Evolutionary conservation across 2,888 invertebrate species (phyloP), one percentile per base, ranked within the genome.

Genomic region (Drosophila ezoana): DNA sequence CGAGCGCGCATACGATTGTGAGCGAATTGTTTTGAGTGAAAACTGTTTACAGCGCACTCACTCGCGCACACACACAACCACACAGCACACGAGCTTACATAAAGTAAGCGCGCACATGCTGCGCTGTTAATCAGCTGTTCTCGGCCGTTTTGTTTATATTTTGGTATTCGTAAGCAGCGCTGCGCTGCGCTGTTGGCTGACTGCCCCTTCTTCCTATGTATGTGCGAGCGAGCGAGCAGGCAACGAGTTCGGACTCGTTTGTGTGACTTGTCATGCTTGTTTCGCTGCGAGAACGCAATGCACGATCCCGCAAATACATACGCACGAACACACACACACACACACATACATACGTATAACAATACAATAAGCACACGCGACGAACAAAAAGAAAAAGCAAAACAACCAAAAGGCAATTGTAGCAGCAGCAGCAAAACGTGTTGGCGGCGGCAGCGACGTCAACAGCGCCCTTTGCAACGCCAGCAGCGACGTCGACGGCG

Each of bases 111-210:
- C 69, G 76, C 76, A 74, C 79, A 79, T 79, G 83, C 89, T 88
- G 70, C 23, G 68, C 49, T 79, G 63, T 56, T 77, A 79, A 90
- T 90, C 89, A 89, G 89, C 89, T 89, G 89, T 89, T 89, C 79
- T 78, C 66, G 62, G 57, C 74, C 53, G 86, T 90, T 83, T 89
- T 89, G 89, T 89, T 89, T 89, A 89, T 90, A 80, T 89, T 89
- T 90, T 87, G 86, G 54, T 89, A 76, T 86, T 87, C 85, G 81
- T 75, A 81, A 84, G 84, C 74, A 74, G 78, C 51, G 60, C 58
- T 58, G 53, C 37, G 43, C 47, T 56, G 60, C 58, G 49, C 49
- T 56, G 70, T 68, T 77, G 57, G 54, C 68, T 80, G 65, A 48
- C 53, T 72, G 72, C 86, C 86, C 69, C 86, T 69, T 74, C 76